Conservation (phyloP, 2,888 invertebrate genomes). For the Dyspetes luteomarginatus region DNA sequence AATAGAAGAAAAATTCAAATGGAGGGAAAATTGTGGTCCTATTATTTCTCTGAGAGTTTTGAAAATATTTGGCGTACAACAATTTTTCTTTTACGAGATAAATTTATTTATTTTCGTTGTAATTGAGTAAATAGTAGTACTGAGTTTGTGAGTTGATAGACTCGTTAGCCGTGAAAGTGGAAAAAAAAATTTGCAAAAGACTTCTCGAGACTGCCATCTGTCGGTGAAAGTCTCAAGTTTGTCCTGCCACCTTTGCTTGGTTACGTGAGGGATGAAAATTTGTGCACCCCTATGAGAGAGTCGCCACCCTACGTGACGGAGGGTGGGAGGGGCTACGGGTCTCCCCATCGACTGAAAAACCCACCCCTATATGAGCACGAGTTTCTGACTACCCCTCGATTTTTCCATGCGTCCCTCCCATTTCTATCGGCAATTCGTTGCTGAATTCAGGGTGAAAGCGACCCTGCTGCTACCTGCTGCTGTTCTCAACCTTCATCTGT, state of each 20-base stretch:
- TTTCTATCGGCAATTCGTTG: conserved; percentile 67
- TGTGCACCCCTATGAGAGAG: conserved; percentile 76
- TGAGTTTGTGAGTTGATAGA: too few relatives aligned
- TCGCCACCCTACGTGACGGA: conserved; percentile 63
- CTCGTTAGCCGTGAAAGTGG: neutral
- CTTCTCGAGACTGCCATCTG: conserved; percentile 72
- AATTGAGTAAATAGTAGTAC: too few relatives aligned
- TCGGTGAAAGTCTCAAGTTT: conserved; percentile 72
- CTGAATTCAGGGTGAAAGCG: conserved; percentile 41
- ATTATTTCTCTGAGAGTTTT: too few relatives aligned
- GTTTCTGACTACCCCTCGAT: conserved; percentile 59
- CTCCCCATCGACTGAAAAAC: conserved; percentile 61
- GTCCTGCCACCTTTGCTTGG: conserved; percentile 62
- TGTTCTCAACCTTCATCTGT: conserved; percentile 47
- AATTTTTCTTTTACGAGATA: too few relatives aligned
- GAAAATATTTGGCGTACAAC: too few relatives aligned
- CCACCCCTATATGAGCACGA: conserved; percentile 67
- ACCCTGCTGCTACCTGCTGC: conserved; percentile 18
- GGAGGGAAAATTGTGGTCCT: too few relatives aligned
- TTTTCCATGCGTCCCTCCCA: conserved; percentile 71
- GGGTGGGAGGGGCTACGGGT: conserved; percentile 61
- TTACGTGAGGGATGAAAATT: conserved; percentile 59
- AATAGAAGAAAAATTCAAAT: too few relatives aligned
- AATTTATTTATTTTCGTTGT: too few relatives aligned
- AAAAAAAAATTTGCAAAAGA: conserved; percentile 18